These are phyloP conservation scores for Toxotes jaculatrix DNA, from an alignment of 2,113 vertebrate species.

Conservation along the genomic window DNA sequence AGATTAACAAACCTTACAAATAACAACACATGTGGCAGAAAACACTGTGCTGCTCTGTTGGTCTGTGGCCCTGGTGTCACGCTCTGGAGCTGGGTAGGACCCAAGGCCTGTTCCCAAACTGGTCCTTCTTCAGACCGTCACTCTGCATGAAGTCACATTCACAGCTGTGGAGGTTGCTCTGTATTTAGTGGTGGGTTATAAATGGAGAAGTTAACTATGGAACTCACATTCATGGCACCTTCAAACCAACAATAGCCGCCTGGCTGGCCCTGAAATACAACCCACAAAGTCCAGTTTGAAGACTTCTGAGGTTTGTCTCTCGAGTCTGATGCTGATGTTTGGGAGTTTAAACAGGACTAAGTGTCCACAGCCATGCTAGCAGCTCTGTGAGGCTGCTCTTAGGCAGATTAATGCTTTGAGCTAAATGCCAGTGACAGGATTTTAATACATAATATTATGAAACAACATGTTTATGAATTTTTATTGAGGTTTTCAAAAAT, in stretches of 20 bases:
- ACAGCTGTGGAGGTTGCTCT: slow-evolving; percentile 9
- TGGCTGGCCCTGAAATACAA: not conserved
- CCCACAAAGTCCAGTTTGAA: not conserved
- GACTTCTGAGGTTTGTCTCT: not conserved
- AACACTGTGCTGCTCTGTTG: not conserved
- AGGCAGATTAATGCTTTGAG: too few species aligned
- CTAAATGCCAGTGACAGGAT: too few species aligned
- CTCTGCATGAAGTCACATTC: not conserved
- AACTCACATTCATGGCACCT: not conserved
- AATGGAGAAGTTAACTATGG: not conserved
- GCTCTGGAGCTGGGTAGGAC: not conserved
- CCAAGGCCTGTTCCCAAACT: not conserved
- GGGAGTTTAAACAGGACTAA: not conserved
- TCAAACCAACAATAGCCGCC: slow-evolving; percentile 7
- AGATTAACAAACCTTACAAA: not conserved
- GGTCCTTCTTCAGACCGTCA: not conserved
- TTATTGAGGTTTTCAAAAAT: not conserved
- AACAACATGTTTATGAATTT: too few species aligned
- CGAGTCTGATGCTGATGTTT: not conserved
- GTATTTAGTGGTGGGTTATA: not conserved
- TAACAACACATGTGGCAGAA: not conserved
- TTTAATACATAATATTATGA: too few species aligned
- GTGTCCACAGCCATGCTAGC: too few species aligned
- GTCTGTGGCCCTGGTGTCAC: too few species aligned
- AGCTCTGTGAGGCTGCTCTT: too few species aligned